These are phyloP conservation scores for Idaea dimidiata DNA, from an alignment of 2,888 invertebrate genomes.

Conservation along the genomic window DNA sequence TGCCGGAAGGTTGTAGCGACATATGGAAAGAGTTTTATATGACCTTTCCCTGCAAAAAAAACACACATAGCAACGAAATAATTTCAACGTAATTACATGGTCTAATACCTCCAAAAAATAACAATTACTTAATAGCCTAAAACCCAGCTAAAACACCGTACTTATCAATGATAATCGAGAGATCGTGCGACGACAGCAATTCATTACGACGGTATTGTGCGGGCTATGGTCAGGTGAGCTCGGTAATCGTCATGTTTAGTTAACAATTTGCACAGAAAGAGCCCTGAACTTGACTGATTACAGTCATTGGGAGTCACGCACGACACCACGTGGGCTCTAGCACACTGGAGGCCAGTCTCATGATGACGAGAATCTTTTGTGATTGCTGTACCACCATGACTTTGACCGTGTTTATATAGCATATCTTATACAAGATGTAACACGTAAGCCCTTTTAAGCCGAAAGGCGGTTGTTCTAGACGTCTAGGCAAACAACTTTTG, in stretches of 20 bases:
- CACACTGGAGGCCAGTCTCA: not conserved
- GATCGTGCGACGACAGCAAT: not conserved
- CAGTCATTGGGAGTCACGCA: not conserved
- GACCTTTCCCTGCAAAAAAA: not conserved
- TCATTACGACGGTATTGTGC: not conserved
- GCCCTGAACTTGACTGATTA: not conserved
- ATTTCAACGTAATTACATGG: not conserved
- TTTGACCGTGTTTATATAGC: not conserved
- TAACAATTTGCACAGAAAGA: not conserved
- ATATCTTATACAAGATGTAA: no score
- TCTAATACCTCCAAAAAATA: not conserved
- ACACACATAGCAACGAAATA: not conserved
- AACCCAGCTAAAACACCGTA: not conserved
- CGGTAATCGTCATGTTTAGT: not conserved
- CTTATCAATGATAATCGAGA: not conserved
- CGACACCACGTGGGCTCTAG: not conserved
- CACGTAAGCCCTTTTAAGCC: no score
- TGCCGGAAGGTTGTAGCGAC: no score
- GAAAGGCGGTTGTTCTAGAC: no score
- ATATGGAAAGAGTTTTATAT: no score
- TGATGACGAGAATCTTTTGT: not conserved
- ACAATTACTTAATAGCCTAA: not conserved
- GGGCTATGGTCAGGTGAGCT: not conserved
- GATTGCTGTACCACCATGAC: not conserved
- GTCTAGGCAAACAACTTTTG: no score